Conservation (phyloP, 2,113 vertebrate genomes). For the Orientallactaga bullata region DNA sequence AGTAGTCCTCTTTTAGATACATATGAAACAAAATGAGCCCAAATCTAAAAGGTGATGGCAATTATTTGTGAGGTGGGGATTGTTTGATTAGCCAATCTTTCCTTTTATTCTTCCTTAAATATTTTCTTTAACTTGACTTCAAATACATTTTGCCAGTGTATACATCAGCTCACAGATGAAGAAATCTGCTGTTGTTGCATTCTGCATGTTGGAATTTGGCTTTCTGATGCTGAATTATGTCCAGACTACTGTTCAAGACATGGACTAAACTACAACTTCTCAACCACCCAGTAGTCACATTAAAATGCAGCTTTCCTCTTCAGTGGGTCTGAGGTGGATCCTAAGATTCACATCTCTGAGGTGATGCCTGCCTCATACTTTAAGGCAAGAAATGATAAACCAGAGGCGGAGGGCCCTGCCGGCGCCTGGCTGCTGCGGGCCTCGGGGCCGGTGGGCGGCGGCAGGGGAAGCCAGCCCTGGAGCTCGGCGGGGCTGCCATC, state of each 20-base stretch:
- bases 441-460: no score
- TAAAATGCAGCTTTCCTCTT: not conserved
- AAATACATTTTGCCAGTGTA: not conserved
- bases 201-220: not conserved
- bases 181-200: not conserved
- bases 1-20: not conserved
- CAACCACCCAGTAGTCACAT: not conserved
- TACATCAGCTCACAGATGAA: not conserved
- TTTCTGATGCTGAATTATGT: not conserved
- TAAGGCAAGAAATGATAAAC: not conserved
- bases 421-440: no score
- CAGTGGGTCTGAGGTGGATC: not conserved
- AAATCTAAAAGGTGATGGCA: not conserved
- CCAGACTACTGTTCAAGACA: not conserved
- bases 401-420: no score
- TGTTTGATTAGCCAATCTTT: not conserved
- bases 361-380: not conserved
- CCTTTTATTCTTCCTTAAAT: slow-evolving; percentile 17
- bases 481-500: no score
- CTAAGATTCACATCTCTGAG: not conserved
- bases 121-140: not conserved
- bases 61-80: not conserved
- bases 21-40: not conserved
- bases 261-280: not conserved
- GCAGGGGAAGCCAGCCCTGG: no score